Conservation (phyloP, 2,888 invertebrate species). For the Elegia similella region DNA sequence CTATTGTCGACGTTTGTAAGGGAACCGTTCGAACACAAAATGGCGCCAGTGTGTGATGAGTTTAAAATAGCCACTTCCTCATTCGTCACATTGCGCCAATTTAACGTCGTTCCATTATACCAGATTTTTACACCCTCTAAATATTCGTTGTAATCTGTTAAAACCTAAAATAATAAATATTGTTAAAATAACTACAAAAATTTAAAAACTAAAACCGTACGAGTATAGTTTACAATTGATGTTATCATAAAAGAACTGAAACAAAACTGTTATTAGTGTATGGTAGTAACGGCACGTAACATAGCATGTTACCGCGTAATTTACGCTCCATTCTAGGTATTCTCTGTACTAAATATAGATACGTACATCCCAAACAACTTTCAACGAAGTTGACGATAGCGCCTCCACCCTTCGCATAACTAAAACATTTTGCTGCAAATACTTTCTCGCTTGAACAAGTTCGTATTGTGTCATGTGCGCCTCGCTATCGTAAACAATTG, state of each 20-base stretch:
- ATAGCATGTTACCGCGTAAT: slow-evolving; percentile 13
- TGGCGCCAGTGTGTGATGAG: slow-evolving; percentile 48
- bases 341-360: slow-evolving; percentile 16
- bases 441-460: slow-evolving; percentile 88
- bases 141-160: slow-evolving; percentile 79
- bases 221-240: background rate
- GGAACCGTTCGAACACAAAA: slow-evolving; percentile 81
- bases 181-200: background rate
- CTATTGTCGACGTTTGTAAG: slow-evolving; percentile 86
- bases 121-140: slow-evolving; percentile 87
- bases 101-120: slow-evolving; percentile 72
- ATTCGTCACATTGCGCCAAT: slow-evolving; percentile 66
- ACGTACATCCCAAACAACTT: slow-evolving; percentile 91
- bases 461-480: slow-evolving; percentile 86
- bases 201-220: background rate
- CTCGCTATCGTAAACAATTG: slow-evolving; percentile 59
- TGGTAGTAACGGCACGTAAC: slow-evolving; percentile 5
- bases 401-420: slow-evolving; percentile 85
- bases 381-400: slow-evolving; percentile 88
- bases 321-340: slow-evolving; percentile 3
- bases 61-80: slow-evolving; percentile 56
- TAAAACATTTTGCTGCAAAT: slow-evolving; percentile 90
- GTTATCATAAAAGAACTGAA: slow-evolving; percentile 4
- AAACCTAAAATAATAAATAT: slow-evolving; percentile 52
- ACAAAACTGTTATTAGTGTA: slow-evolving; percentile 7